Percentiles rank a stretch among this genome's conserved stretches.
Evolutionary conservation across 2,888 invertebrate species (phyloP).

Genomic region (Athalia circularis): DNA sequence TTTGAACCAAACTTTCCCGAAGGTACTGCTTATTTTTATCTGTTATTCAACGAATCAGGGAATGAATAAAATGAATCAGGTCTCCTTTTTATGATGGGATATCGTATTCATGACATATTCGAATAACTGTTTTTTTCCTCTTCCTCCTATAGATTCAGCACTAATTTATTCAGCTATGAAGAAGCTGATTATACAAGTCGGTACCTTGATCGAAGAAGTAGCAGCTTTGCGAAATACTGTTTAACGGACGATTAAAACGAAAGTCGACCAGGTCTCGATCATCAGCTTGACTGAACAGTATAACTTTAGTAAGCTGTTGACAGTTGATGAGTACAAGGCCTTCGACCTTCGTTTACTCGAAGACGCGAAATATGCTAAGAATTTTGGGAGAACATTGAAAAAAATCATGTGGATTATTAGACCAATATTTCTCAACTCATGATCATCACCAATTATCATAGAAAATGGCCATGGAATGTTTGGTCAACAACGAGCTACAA

Average conservation of each 20-base stretch:
- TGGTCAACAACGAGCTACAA: neutral
- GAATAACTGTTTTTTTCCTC: neutral
- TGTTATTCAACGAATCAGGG: too few species aligned
- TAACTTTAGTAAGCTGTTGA: constrained; percentile 1
- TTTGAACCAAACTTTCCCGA: too few species aligned
- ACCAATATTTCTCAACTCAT: neutral
- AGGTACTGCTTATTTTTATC: too few species aligned
- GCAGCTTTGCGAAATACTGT: neutral
- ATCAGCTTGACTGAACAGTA: neutral
- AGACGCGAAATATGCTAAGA: neutral
- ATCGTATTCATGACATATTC: neutral
- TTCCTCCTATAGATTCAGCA: neutral
- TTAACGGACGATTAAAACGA: constrained; percentile 1
- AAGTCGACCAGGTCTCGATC: neutral
- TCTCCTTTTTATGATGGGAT: too few species aligned
- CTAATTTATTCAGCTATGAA: constrained; percentile 1
- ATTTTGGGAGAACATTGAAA: constrained; percentile 13
- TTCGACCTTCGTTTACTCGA: neutral
- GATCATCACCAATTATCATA: neutral
- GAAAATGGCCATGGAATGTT: constrained; percentile 10
- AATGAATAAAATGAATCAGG: too few species aligned
- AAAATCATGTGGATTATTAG: neutral
- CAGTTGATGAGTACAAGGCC: constrained; percentile 13
- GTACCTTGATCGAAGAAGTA: neutral
- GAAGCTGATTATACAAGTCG: neutral